Base-by-base conservation (phyloP, 2,888 invertebrate species). In the Ormyrus pomaceus region DNA sequence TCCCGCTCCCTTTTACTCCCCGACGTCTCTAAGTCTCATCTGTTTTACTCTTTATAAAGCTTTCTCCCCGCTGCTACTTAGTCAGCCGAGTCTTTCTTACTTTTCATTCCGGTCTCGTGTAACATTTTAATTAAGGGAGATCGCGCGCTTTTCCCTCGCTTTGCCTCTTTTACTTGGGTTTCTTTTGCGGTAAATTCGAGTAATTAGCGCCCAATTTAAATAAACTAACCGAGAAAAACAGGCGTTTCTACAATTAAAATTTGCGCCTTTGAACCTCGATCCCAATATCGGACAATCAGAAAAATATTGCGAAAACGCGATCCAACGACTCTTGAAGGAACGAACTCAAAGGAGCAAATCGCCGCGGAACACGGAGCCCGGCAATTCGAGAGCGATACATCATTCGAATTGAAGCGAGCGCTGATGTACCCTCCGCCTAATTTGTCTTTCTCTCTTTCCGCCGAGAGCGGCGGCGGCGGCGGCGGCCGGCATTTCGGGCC, bases 371-470 rank as follows among this genome's bases (percentile, higher is more conserved):
- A 4, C 34, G 34, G 34, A 34, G 34, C 34, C 0, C 34, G 34
- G 34, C 34, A 34, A 34, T 34, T 34, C 34, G 34, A 34, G 34
- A 34, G 4, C 34, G 34, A 51, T 51, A 51, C 65, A 77, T 72
- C 58, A 72, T 48, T 45, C 62, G 19, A 64, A 19, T n/a, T 50
- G 50, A 13, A 61, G 51, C 76, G 62, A 34, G 51, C 66, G 66
- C 71, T 78, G 78, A 77, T 72, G 81, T 77, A 71, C 81, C 45
- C 82, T 80, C 75, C 61, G 82, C 64, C 79, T 69, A 76, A 81
- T 81, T 81, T 81, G 76, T 79, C 77, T 78, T 73, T 75, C 68
- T 70, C 70, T 76, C 50, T 61, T 13, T n/a, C 61, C 46, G 64
- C 34, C 34, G 34, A 34, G 34, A 34, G 34, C 34, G 64, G n/a